These are phyloP conservation scores for Melanotaenia nigrans DNA, from an alignment of 2,797 vertebrate genomes.

Conservation along the genomic window DNA sequence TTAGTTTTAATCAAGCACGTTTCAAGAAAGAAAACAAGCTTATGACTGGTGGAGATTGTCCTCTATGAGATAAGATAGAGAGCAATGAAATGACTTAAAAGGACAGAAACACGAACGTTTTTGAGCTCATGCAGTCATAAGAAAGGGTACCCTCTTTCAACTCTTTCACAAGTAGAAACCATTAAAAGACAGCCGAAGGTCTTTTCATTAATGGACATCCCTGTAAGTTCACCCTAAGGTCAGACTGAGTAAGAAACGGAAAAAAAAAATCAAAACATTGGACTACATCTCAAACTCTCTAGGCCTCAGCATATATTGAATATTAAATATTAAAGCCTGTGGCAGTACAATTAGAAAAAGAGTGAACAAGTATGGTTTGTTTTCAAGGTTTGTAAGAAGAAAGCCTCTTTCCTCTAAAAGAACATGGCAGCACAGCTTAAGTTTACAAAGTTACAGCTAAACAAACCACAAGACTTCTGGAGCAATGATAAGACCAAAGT, in stretches of 20 bases:
- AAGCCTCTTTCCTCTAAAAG: not conserved
- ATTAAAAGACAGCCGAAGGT: too few relatives aligned
- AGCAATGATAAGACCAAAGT: too few relatives aligned
- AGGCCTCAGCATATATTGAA: too few relatives aligned
- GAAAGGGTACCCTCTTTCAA: not conserved
- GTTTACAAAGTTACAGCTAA: too few relatives aligned
- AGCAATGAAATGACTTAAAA: not conserved
- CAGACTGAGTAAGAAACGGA: not conserved
- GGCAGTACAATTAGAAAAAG: too few relatives aligned
- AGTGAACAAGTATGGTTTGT: too few relatives aligned
- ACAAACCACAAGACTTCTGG: too few relatives aligned
- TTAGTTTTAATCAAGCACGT: slow-evolving; percentile 11
- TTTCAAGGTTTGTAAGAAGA: too few relatives aligned
- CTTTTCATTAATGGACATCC: not conserved
- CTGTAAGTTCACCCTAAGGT: not conserved
- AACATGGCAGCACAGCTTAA: not conserved
- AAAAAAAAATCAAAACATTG: not conserved
- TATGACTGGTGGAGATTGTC: slow-evolving; percentile 8
- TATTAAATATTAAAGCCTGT: too few relatives aligned
- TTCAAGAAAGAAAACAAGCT: slow-evolving; percentile 5
- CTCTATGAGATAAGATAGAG: slow-evolving; percentile 11
- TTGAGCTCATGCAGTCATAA: slow-evolving; percentile 3
- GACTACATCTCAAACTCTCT: not conserved
- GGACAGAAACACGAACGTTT: not conserved
- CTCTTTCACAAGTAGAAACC: too few relatives aligned